Percentiles rank a stretch among this genome's conserved stretches.
Conservation (phyloP, 2,888 invertebrate species). For the Nasonovia ribisnigri region DNA sequence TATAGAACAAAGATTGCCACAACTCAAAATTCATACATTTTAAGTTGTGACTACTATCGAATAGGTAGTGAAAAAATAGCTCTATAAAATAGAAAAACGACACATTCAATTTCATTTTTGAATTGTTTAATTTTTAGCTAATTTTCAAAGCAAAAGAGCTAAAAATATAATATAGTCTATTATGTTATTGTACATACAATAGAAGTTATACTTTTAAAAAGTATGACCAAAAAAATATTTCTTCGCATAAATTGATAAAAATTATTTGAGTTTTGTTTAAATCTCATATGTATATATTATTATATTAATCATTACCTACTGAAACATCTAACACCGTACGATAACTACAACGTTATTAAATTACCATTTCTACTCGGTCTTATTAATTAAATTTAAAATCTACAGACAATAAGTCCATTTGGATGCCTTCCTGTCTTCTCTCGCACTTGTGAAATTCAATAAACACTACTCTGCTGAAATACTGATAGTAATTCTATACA, state of each 20-base stretch:
- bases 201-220: background rate
- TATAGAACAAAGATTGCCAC: no score
- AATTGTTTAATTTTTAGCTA: no score
- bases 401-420: conserved; percentile 25
- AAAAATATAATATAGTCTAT: no score
- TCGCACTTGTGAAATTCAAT: conserved; percentile 2
- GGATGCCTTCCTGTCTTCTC: background rate
- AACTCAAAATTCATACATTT: no score
- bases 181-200: no score
- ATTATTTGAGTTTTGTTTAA: background rate
- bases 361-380: background rate
- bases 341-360: background rate
- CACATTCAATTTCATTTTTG: no score
- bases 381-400: conserved; percentile 6
- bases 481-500: background rate
- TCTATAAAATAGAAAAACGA: no score
- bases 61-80: no score
- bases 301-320: background rate
- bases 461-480: background rate
- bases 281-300: background rate
- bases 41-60: no score
- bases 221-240: no score
- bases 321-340: background rate
- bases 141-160: no score
- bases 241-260: background rate